phyloP scores from a whole-genome alignment of 1,140 invertebrate genomes.

The Meloidogyne floridensis region DNA sequence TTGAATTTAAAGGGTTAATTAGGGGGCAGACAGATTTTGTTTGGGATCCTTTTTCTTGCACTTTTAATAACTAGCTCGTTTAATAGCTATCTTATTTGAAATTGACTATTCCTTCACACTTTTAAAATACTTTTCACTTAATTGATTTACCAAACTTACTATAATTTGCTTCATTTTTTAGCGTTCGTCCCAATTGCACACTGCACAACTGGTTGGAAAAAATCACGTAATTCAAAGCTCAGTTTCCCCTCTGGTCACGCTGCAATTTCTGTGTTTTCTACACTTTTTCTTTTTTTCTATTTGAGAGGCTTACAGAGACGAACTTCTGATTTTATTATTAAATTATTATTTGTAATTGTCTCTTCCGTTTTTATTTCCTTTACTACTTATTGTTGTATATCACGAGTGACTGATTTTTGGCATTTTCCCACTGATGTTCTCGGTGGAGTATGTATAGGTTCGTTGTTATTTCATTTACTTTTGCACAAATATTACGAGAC shows the following conservation, averaged over 20 bases:
- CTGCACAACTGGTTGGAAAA: conserved; percentile 36
- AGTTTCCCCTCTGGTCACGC: conserved; percentile 45
- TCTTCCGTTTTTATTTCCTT: conserved; percentile 22
- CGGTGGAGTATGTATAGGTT: conserved; percentile 30
- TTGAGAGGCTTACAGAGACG: conserved; percentile 22
- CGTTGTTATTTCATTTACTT: conserved; percentile 29
- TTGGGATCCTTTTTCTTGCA: too few species aligned
- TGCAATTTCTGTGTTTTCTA: conserved; percentile 34
- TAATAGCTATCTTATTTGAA: too few species aligned
- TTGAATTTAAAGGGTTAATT: not conserved
- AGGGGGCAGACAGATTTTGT: too few species aligned
- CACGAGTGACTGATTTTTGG: conserved; percentile 37
- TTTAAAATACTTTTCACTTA: too few species aligned
- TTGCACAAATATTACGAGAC: conserved; percentile 27
- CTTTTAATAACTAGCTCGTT: too few species aligned
- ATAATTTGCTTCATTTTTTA: not conserved
- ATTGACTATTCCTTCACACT: too few species aligned
- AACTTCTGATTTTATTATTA: conserved; percentile 13
- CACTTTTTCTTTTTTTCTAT: conserved; percentile 34
- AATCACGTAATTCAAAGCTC: conserved; percentile 36
- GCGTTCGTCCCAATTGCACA: conserved; percentile 20
- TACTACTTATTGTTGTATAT: conserved; percentile 33
- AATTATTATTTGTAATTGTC: conserved; percentile 27
- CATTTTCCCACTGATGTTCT: conserved; percentile 38
- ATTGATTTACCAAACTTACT: too few species aligned